Conservation (phyloP, 2,888 invertebrate genomes). For the Fragum fragum region DNA sequence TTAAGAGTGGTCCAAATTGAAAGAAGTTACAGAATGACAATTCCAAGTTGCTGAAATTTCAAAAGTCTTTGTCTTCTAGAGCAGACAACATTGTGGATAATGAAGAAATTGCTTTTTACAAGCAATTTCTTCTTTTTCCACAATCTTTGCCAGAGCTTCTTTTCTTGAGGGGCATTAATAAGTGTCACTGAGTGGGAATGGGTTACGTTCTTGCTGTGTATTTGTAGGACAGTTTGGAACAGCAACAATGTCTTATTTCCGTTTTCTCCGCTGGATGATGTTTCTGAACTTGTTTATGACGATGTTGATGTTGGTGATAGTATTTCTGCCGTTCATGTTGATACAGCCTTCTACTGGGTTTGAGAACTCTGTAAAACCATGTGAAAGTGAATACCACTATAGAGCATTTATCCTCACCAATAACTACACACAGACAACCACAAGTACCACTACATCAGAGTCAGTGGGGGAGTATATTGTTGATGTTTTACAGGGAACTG, state of each 20-base stretch:
- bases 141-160: too few species aligned
- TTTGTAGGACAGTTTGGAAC: slow-evolving; percentile 83
- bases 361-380: slow-evolving; percentile 35
- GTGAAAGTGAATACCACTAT: slow-evolving; percentile 41
- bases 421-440: slow-evolving; percentile 62
- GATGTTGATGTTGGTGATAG: slow-evolving; percentile 90
- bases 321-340: slow-evolving; percentile 89
- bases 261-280: slow-evolving; percentile 95
- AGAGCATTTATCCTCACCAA: slow-evolving; percentile 65
- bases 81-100: too few species aligned
- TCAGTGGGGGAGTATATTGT: slow-evolving; percentile 59
- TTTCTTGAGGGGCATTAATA: too few species aligned
- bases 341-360: slow-evolving; percentile 79
- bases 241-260: slow-evolving; percentile 90
- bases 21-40: too few species aligned
- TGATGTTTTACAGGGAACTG: slow-evolving; percentile 83
- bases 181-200: too few species aligned
- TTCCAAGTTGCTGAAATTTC: too few species aligned
- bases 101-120: too few species aligned
- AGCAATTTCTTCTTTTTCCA: too few species aligned
- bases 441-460: slow-evolving; percentile 16
- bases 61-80: too few species aligned
- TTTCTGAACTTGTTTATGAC: slow-evolving; percentile 92
- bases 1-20: too few species aligned
- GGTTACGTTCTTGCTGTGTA: neutral